Percentiles rank a stretch among this genome's conserved stretches.
phyloP scores from a whole-genome alignment of 2,888 invertebrate genomes.

The Himalopsyche kuldschensis region DNA sequence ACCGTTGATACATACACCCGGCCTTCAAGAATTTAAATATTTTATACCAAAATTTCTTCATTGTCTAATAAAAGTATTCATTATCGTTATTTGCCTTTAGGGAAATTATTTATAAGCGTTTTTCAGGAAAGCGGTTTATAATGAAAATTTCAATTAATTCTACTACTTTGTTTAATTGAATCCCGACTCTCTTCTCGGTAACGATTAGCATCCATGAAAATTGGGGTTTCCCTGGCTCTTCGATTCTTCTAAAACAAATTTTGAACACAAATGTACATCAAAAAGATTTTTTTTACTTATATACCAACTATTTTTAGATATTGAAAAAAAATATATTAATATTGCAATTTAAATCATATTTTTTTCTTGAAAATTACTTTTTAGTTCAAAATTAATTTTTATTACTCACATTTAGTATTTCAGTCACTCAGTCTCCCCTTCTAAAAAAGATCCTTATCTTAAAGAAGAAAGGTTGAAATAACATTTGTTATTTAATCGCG shows the following conservation, averaged over 20 bases:
- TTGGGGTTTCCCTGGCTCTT: not conserved
- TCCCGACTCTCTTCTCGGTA: not conserved
- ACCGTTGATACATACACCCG: not conserved
- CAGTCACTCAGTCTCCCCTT: no score
- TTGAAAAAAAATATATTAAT: no score
- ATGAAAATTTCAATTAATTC: conserved; percentile 29
- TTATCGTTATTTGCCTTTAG: not conserved
- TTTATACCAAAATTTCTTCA: not conserved
- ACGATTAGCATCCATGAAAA: not conserved
- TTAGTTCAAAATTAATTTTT: no score
- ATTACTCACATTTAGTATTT: no score
- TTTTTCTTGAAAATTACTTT: no score
- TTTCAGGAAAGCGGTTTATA: conserved; percentile 17
- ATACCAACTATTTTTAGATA: not conserved
- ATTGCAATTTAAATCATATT: no score
- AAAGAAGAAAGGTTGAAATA: no score
- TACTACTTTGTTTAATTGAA: conserved; percentile 20
- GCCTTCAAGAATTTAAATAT: not conserved
- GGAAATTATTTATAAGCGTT: conserved; percentile 20
- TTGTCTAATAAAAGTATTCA: not conserved
- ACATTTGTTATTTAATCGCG: no score
- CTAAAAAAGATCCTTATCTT: no score
- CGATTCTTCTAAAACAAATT: not conserved
- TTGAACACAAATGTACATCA: not conserved
- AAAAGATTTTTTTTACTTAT: not conserved